phyloP scores from a whole-genome alignment of 2,888 invertebrate genomes.

The Lochmaea capreae region DNA sequence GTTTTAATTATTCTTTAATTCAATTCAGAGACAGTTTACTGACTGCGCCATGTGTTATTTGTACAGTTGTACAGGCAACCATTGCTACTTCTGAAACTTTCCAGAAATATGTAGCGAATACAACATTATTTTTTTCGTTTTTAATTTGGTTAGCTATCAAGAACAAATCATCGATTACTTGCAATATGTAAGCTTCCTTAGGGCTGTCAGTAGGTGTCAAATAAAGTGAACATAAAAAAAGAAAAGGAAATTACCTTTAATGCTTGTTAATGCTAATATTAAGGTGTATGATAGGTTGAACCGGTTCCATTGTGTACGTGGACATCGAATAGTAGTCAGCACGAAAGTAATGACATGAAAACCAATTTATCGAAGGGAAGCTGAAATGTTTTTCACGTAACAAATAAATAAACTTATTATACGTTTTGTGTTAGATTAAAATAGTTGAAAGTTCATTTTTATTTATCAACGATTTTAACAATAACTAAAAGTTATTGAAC shows the following conservation, averaged over 20 bases:
- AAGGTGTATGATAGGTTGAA: conserved; percentile 38
- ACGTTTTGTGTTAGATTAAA: too few species aligned
- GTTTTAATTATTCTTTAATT: too few species aligned
- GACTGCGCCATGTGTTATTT: too few species aligned
- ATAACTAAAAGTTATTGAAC: too few species aligned
- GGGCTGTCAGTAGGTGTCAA: conserved; percentile 24
- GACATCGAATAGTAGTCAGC: conserved; percentile 36
- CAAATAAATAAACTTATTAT: too few species aligned
- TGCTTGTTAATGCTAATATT: conserved; percentile 35
- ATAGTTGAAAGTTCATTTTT: too few species aligned
- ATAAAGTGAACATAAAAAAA: conserved; percentile 27
- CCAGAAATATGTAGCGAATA: too few species aligned
- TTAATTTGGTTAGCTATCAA: not conserved
- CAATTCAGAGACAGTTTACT: too few species aligned
- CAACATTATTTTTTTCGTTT: conserved; percentile 5
- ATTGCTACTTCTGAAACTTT: too few species aligned
- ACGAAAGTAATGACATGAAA: conserved; percentile 34
- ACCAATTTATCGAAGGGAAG: not conserved
- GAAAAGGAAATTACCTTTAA: conserved; percentile 36
- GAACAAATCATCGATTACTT: not conserved
- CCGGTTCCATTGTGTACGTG: conserved; percentile 32
- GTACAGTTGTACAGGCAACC: too few species aligned
- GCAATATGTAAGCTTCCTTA: conserved; percentile 13
- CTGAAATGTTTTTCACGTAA: not conserved
- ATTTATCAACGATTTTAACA: too few species aligned